phyloP scores from a whole-genome alignment of 2,113 vertebrate species.

The Spea bombifrons region DNA sequence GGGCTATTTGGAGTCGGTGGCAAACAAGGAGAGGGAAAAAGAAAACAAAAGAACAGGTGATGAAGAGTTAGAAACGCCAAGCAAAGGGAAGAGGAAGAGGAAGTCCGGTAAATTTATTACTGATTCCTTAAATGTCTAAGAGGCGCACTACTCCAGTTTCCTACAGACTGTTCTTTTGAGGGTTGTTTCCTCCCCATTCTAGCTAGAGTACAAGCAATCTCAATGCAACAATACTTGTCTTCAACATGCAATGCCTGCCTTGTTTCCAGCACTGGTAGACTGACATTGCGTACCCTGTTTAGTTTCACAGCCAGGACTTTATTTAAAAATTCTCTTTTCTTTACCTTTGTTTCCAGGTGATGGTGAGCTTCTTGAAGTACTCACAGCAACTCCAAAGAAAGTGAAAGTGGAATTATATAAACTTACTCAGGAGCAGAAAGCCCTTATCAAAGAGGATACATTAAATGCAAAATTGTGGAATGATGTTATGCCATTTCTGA shows the following conservation, averaged over 20 bases:
- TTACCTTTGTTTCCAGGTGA: slow-evolving; percentile 38
- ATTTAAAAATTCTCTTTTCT: background rate
- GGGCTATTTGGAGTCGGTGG: slow-evolving; percentile 84
- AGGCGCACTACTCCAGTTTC: too few species aligned
- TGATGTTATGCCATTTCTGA: slow-evolving; percentile 81
- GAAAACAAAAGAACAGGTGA: slow-evolving; percentile 69
- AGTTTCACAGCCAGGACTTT: background rate
- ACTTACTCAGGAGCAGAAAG: slow-evolving; percentile 79
- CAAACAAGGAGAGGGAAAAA: slow-evolving; percentile 86
- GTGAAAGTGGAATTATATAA: slow-evolving; percentile 84
- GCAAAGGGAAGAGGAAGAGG: slow-evolving; percentile 75
- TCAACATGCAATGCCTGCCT: background rate
- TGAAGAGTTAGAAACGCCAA: slow-evolving; percentile 65
- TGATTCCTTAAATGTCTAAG: too few species aligned
- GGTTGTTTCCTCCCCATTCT: too few species aligned
- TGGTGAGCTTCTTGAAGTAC: background rate
- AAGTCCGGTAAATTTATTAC: slow-evolving; percentile 54
- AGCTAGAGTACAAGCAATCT: too few species aligned
- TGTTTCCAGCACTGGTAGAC: background rate
- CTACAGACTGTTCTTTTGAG: too few species aligned
- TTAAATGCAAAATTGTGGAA: slow-evolving; percentile 88
- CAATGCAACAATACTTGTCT: too few species aligned
- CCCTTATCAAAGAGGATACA: slow-evolving; percentile 81
- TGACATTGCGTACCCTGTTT: background rate
- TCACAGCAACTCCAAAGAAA: slow-evolving; percentile 71